A percentile compares a stretch with the other conserved stretches of the same genome.
phyloP scores from a whole-genome alignment of 2,797 vertebrate species.

The Meda fulgida region DNA sequence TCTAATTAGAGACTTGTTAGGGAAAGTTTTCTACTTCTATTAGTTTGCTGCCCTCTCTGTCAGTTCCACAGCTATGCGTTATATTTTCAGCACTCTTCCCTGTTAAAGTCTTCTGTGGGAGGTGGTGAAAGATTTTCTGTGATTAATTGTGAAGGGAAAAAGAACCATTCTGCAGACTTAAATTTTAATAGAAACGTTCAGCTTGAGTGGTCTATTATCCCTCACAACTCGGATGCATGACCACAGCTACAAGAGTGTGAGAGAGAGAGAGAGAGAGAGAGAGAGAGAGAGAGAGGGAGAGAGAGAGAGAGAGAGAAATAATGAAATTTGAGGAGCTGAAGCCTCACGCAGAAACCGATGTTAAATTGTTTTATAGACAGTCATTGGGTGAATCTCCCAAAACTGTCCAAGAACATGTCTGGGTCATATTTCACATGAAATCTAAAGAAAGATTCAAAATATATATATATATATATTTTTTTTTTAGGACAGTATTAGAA shows the following conservation, averaged over 20 bases:
- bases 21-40: constrained; percentile 30
- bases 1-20: constrained; percentile 47
- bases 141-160: constrained; percentile 19
- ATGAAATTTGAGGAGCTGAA: constrained; percentile 5
- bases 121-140: constrained; percentile 24
- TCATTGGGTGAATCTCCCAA: not conserved
- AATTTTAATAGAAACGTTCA: constrained; percentile 25
- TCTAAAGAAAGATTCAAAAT: not conserved
- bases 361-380: not conserved
- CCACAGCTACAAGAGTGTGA: not conserved
- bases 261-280: not conserved
- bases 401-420: not conserved
- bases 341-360: not conserved
- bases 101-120: constrained; percentile 37
- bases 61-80: constrained; percentile 3
- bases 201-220: constrained; percentile 13
- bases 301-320: constrained; percentile 8
- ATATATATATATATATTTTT: too few relatives aligned
- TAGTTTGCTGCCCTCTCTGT: not conserved
- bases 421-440: not conserved
- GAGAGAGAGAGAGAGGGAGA: not conserved
- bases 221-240: constrained; percentile 1
- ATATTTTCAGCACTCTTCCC: constrained; percentile 21
- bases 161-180: constrained; percentile 22
- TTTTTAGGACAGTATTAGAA: not conserved